phyloP scores from a whole-genome alignment of 1,140 invertebrate species.

The Drosophila nannoptera region DNA sequence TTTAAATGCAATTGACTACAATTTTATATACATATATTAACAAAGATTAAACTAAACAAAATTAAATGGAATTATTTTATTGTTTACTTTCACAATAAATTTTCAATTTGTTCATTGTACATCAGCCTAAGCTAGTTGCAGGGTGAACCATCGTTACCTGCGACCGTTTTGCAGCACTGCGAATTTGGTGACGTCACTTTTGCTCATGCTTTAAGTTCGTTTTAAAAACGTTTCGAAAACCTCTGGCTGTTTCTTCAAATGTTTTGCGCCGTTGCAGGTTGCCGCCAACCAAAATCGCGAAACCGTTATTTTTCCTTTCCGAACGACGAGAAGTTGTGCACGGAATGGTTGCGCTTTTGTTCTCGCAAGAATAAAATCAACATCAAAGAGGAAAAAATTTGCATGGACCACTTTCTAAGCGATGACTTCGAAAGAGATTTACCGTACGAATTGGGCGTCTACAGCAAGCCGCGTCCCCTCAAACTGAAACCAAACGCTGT shows the following conservation, averaged over 20 bases:
- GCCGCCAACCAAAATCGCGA: neutral
- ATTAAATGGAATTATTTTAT: neutral
- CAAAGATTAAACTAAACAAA: neutral
- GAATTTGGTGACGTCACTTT: slow-evolving; percentile 13
- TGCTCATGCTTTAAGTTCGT: slow-evolving; percentile 1
- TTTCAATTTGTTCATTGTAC: neutral
- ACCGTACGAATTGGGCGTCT: slow-evolving; percentile 8
- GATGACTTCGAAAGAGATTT: slow-evolving; percentile 12
- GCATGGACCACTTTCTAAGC: neutral
- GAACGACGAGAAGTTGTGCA: neutral
- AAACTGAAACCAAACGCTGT: slow-evolving; percentile 6
- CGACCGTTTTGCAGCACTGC: neutral
- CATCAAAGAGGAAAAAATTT: slow-evolving; percentile 1
- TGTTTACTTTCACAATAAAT: neutral
- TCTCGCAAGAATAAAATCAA: neutral
- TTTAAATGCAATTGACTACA: too few relatives aligned
- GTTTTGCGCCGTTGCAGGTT: slow-evolving; percentile 12
- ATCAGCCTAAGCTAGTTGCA: neutral
- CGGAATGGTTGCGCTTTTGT: neutral
- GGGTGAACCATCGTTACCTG: too few relatives aligned
- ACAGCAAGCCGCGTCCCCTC: slow-evolving; percentile 5
- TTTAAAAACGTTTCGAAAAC: slow-evolving; percentile 14
- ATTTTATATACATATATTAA: neutral
- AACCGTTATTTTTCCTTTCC: slow-evolving; percentile 15
- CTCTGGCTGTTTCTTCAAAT: neutral